These are phyloP conservation scores for Ormyrus nitidulus DNA, from an alignment of 2,888 invertebrate genomes.

Conservation along the genomic window DNA sequence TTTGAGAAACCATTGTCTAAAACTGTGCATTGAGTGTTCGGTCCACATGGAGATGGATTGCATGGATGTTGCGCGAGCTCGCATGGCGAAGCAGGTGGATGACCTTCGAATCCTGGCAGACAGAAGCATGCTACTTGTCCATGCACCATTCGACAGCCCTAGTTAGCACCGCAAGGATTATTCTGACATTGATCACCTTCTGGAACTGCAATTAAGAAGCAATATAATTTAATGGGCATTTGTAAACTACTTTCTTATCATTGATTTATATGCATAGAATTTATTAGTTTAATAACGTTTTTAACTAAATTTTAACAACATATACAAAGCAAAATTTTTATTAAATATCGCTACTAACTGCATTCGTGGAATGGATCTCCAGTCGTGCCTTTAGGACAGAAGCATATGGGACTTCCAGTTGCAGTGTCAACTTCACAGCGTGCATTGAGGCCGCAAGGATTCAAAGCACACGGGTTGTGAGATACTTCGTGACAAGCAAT, in stretches of 20 bases:
- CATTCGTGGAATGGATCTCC: constrained; percentile 94
- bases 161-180: constrained; percentile 89
- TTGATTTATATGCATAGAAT: background rate
- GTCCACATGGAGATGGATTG: constrained; percentile 90
- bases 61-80: constrained; percentile 87
- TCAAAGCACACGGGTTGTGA: constrained; percentile 87
- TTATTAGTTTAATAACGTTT: background rate
- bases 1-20: constrained; percentile 88
- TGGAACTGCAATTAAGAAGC: constrained; percentile 81
- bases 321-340: background rate
- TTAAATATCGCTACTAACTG: constrained; percentile 81
- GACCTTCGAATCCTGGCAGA: constrained; percentile 90
- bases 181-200: constrained; percentile 90
- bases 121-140: constrained; percentile 91
- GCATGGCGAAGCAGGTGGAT: constrained; percentile 85
- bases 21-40: constrained; percentile 89
- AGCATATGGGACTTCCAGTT: constrained; percentile 88
- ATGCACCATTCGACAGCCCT: constrained; percentile 87
- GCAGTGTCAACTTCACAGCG: constrained; percentile 87
- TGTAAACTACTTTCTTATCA: background rate
- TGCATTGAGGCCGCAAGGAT: constrained; percentile 92
- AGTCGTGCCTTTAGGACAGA: constrained; percentile 91
- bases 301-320: background rate
- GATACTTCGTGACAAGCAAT: constrained; percentile 83
- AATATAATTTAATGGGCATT: background rate